Evolutionary conservation across 2,113 vertebrate genomes (phyloP), one percentile per base, ranked within the genome.

Genomic region (Neolamprologus toae): DNA sequence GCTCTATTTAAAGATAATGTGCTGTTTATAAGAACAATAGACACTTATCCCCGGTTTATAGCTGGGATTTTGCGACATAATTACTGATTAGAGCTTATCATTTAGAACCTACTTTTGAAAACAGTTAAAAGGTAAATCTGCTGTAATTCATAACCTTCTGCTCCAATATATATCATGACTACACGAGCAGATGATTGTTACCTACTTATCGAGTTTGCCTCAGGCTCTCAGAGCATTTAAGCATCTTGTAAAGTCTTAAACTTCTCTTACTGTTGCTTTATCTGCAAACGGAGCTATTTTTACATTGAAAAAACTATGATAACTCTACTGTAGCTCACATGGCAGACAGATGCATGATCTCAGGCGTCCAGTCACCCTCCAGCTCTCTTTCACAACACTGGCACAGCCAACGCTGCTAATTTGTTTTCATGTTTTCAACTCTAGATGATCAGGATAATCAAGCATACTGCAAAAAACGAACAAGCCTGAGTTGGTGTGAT

Each of bases 1-100:
- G 12, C 61, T 80, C 47, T 53, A 51, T 51, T 92, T 81, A 82
- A 59, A 83, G 81, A 81, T 87, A 86, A 85, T 42, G 57, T 47
- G 26, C 6, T 76, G 17, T 82, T 90, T 66, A 78, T 81, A 51
- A 45, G 26, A 90, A 86, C 55, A 82, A 47, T 63, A 66, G 76
- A 63, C 23, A 31, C 16, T 14, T 16, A 40, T n/a, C 8, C 33
- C 4, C 13, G 1, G 17, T 12, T 78, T 5, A 19, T 12, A 19
- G 26, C n/a, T 54, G 28, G 33, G 11, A 61, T 82, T 80, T 3
- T 33, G 17, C 3, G 31, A 55, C 71, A 61, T 47, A 55, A 82
- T 54, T 63, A 26, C 19, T 9, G 9, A 87, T 81, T 68, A 14
- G 53, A 57, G 31, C 40, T 73, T 10, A 26, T 42, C 5, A 42